Evolutionary conservation across 1,140 invertebrate genomes (phyloP), one percentile per base, ranked within the genome.

Genomic region (Laupala kohalensis): DNA sequence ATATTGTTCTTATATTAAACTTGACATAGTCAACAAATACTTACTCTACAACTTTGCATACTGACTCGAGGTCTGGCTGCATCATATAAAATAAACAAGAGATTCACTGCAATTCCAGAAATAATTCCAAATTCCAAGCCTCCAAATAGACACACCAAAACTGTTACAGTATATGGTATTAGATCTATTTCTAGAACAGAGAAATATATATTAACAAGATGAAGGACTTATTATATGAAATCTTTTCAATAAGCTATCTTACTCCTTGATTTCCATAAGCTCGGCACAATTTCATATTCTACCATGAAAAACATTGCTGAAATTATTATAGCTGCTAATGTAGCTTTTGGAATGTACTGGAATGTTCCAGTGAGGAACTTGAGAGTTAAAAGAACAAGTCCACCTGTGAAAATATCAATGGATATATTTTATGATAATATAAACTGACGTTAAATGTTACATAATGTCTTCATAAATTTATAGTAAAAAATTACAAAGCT

Each of bases 211-310:
- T 6, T 24, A 29, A 5, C 25, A n/a, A 71, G 15, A 25, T 26
- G 15, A 13, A 63, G 53, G 25, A 5, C 23, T 6, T 25, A 72
- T 66, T 6, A 71, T 15, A 25, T 25, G 15, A 68, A 70, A 73
- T 67, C 2, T 24, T 27, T n/a, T 69, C 63, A 64, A 23, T 63
- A 25, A 69, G 26, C 25, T 15, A 1, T 4, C 86, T 86, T 81
- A 93, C 92, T 92, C 81, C 93, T 94, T 23, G 91, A 90, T 74
- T 84, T 86, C 92, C 92, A 96, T 37, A 95, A 87, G 13, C 91
- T 83, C 15, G 83, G 81, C 72, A 94, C 87, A 24, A 89, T 86
- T 69, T 89, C 84, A 76, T 90, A 86, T 75, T 95, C 92, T 64
- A 92, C 83, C 86, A 92, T 90, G 76, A 90, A 89, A 67, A 92